These are phyloP conservation scores for Epirrhoe alternata DNA, from an alignment of 2,888 invertebrate genomes.

Conservation along the genomic window DNA sequence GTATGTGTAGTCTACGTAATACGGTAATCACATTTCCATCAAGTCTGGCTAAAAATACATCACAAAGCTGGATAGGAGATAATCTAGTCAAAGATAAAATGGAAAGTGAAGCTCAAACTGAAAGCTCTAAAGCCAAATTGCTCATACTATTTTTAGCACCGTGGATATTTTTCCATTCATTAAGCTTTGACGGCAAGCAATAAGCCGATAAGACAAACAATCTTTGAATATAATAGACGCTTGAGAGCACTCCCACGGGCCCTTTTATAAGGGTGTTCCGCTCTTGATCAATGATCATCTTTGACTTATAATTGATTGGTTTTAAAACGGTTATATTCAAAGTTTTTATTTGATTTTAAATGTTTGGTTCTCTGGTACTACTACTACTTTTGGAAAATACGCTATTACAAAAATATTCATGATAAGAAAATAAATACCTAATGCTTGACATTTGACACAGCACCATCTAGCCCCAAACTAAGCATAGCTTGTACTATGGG, in stretches of 20 bases:
- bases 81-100: conserved; percentile 7
- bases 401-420: no score
- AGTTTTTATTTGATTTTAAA: not conserved
- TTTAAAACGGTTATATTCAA: not conserved
- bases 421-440: no score
- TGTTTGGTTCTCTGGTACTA: not conserved
- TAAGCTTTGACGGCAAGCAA: conserved; percentile 51
- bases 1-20: no score
- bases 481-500: no score
- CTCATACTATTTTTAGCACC: conserved; percentile 18
- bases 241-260: conserved; percentile 50
- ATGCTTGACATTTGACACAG: no score
- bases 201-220: conserved; percentile 70
- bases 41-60: not conserved
- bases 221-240: conserved; percentile 75
- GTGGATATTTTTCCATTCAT: conserved; percentile 39
- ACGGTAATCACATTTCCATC: no score
- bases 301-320: not conserved
- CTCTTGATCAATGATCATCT: not conserved
- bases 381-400: no score
- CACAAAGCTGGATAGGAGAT: not conserved
- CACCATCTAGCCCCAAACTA: no score
- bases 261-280: conserved; percentile 7
- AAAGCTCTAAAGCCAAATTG: conserved; percentile 11
- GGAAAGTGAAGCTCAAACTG: not conserved